These are phyloP conservation scores for Mesorhabditis belari DNA, from an alignment of 2,888 invertebrate genomes.

Conservation along the genomic window DNA sequence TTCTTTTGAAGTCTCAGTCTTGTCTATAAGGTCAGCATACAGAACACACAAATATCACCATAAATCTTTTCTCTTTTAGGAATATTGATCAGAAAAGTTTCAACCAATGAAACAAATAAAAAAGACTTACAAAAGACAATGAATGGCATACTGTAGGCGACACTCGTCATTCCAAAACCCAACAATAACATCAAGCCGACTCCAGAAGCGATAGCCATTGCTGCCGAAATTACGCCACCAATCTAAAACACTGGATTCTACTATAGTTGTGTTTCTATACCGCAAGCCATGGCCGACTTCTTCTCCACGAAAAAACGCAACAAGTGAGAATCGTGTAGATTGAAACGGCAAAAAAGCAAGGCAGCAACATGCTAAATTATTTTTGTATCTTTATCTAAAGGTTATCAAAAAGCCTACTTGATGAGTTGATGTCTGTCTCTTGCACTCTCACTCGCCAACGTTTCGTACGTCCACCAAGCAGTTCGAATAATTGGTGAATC, in stretches of 20 bases:
- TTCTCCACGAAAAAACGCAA: conserved; percentile 66
- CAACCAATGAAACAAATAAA: no score
- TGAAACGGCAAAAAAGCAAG: conserved; percentile 49
- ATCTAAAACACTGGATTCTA: conserved; percentile 13
- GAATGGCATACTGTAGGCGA: conserved; percentile 53
- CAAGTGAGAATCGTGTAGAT: conserved; percentile 46
- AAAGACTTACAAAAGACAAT: conserved; percentile 51
- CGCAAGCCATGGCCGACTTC: conserved; percentile 74
- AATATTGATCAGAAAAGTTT: no score
- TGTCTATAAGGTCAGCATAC: no score
- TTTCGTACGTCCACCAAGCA: conserved; percentile 53
- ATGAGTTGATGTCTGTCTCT: conserved; percentile 44
- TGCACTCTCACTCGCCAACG: conserved; percentile 47
- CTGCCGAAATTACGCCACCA: conserved; percentile 80
- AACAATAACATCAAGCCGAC: conserved; percentile 83
- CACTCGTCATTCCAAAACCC: conserved; percentile 58
- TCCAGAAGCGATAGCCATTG: conserved; percentile 78
- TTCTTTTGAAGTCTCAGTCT: no score
- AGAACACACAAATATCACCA: neutral
- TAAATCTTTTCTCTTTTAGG: no score
- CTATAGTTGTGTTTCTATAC: neutral
- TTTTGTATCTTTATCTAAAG: neutral
- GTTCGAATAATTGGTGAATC: conserved; percentile 33
- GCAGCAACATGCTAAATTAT: conserved; percentile 43
- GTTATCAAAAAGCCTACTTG: conserved; percentile 14